A percentile compares a stretch with the other conserved stretches of the same genome.
Evolutionary conservation across 2,113 vertebrate genomes (phyloP).

Genomic region (Eurystomus gularis): DNA sequence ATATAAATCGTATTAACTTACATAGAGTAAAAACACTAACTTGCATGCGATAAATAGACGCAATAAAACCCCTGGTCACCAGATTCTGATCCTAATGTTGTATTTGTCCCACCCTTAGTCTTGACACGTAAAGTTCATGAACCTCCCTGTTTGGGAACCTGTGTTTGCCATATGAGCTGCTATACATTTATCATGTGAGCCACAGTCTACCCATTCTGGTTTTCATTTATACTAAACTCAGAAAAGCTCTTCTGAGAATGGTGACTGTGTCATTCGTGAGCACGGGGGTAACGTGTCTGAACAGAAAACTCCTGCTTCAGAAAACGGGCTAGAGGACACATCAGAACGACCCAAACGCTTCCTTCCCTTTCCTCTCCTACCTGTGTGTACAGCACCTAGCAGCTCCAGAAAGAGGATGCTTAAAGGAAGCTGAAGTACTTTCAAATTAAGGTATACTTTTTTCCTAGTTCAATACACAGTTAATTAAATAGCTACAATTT

Average conservation of each 20-base stretch:
- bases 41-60: neutral
- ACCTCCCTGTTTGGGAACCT: neutral
- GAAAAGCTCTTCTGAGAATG: neutral
- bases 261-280: too few species aligned
- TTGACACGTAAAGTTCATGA: fast-evolving
- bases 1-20: neutral
- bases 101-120: neutral
- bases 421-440: neutral
- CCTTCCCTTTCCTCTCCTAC: neutral
- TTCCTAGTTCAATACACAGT: neutral
- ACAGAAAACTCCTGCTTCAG: neutral
- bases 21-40: neutral
- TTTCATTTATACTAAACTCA: neutral
- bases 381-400: too few species aligned
- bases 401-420: neutral
- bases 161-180: neutral
- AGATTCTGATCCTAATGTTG: neutral
- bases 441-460: neutral
- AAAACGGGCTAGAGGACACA: neutral
- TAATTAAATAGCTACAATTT: too few species aligned
- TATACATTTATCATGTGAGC: neutral
- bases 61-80: neutral
- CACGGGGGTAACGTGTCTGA: too few species aligned
- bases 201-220: neutral
- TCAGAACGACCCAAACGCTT: neutral